Base-by-base conservation (phyloP, 2,113 vertebrate species). In the Trichomycterus rosablanca region DNA sequence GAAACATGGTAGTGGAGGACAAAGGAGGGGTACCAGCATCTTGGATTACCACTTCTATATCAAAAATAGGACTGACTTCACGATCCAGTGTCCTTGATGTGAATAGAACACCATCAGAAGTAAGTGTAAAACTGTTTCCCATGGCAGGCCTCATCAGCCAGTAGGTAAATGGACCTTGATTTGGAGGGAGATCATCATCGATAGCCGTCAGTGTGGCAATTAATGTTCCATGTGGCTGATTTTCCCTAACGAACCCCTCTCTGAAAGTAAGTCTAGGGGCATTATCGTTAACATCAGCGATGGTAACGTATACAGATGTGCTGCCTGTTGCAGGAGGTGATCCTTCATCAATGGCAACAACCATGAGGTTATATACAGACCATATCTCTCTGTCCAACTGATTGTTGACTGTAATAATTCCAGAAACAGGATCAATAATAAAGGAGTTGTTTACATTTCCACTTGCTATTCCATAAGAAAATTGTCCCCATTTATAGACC, bases 281-380 rank as follows among this genome's bases (percentile, higher is more conserved):
- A 4, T 80, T 86, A 75, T 89, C 87, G 20, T 89, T 89, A 2
- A 85, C 32, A 22, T 88, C 87, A 24, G 34, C 72, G 50, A 89
- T 24, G 12, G 20, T 68, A 22, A 88, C 63, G 16, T 80, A 26
- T 18, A 89, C 71, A 37, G 70, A 69, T 12, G 82, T 65, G 5
- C 76, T 84, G 18, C 85, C 86, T 35, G 82, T 83, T 50, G 78
- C 80, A 60, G 83, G 78, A 19, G 81, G 81, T 49, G 70, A 74
- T 11, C 80, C 84, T 24, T 80, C 75, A 72, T 88, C 84, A 66
- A 75, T 74, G 54, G 84, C 87, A 53, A 55, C 68, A 18, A 87
- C 66, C 6, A 79, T 84, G 16, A 88, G 71, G 59, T 88, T 86
- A 59, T 87, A 89, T 58, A 81, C 7, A 53, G 84, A 50, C 76